Evolutionary conservation across 2,888 invertebrate species (phyloP), one percentile per base, ranked within the genome.

Genomic region (Allophyes oxyacanthae): DNA sequence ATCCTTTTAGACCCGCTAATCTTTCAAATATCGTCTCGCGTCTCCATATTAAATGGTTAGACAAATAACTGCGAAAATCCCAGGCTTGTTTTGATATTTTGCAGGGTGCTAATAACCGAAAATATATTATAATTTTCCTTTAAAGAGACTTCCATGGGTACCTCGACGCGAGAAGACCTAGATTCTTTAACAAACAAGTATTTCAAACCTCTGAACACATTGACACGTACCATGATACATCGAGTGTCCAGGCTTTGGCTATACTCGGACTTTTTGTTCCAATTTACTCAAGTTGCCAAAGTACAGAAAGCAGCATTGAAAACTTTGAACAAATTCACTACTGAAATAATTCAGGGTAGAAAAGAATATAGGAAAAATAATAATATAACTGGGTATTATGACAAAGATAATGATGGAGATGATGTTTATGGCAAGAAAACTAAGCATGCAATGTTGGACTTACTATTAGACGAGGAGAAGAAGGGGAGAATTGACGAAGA

Each of bases 401-500:
- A 42, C 9, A 32, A 36, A 32, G 48, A 46, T 10, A 33, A 36
- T 37, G 48, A 36, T 0, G 60, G 70, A 25, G 67, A 70, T 56
- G 77, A 78, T 6, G 62, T 77, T 0, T 86, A 84, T 51, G 82
- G 75, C 4, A 94, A 90, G 5, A 89, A 85, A 43, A 94, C 92
- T 53, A 94, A 92, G 54, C 87, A 95, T 81, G 95, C 95, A 0
- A 95, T 96, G 85, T 82, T 96, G 55, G 96, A 96, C 84, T 85
- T 96, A 28, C 79, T 96, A 4, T 77, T 96, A 5, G 93, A 95
- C 48, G 92, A 95, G 28, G 94, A 94, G 65, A 90, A 94, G 43
- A 92, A 95, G 60, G 95, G 95, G 0, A 88, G 87, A 4, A 86
- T 96, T 14, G 94, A 94, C 11, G 92, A 95, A 67, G 80, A 92